phyloP scores from a whole-genome alignment of 2,113 vertebrate species.

The Gulo gulo region DNA sequence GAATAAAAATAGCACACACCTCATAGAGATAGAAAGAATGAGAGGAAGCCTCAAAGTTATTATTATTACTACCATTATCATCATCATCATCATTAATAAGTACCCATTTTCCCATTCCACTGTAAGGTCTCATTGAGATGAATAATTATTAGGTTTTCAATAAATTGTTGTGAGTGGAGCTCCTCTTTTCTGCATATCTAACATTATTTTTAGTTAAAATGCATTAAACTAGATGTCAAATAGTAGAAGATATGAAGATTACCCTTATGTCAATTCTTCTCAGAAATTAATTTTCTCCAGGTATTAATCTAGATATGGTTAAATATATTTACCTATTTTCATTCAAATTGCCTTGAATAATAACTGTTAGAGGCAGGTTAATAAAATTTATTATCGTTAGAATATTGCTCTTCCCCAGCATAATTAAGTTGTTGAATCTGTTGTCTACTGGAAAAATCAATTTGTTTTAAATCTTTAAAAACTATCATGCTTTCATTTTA shows the following conservation, averaged over 20 bases:
- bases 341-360: not conserved
- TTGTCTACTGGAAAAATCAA: not conserved
- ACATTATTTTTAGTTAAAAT: not conserved
- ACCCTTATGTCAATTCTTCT: not conserved
- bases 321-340: conserved; percentile 15
- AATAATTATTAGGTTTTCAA: not conserved
- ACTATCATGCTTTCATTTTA: conserved; percentile 26
- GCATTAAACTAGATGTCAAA: not conserved
- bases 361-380: not conserved
- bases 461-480: conserved; percentile 14
- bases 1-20: not conserved
- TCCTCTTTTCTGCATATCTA: not conserved
- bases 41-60: not conserved
- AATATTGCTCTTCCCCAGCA: not conserved
- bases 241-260: not conserved
- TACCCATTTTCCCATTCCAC: not conserved
- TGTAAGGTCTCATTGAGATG: not conserved
- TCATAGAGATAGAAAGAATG: not conserved
- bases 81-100: not conserved
- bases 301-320: not conserved
- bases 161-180: not conserved
- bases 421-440: conserved; percentile 22
- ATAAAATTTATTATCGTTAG: not conserved
- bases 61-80: not conserved
- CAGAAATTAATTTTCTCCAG: not conserved